Base-by-base conservation (phyloP, 2,797 vertebrate species). In the Falco naumanni region DNA sequence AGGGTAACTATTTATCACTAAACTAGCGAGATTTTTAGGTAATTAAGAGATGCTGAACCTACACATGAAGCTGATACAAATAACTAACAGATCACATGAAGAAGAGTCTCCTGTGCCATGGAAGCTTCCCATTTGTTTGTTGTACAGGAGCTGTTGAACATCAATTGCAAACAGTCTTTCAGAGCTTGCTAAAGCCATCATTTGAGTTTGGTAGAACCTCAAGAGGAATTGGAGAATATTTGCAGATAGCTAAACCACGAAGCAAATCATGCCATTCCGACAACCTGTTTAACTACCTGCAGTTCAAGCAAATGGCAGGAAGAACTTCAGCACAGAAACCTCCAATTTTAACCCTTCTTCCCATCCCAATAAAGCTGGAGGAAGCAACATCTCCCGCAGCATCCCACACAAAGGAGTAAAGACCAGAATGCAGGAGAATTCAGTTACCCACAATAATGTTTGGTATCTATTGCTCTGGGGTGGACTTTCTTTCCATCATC, bases 391-490 rank as follows among this genome's bases (percentile, higher is more conserved):
- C 29, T 84, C n/a, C 53, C 14, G 2, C 47, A 89, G 39, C 26
- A 54, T 51, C 26, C 31, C 48, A 64, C 33, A 79, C 3, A 34
- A 53, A 69, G 34, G 31, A 43, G 4, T 6, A 47, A 83, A 13
- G 2, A 39, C 7, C 19, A 45, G 39, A n/a, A 79, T 11, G 5
- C 6, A 65, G 37, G 20, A 81, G 34, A 84, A 65, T 14, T 33
- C 64, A 24, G 7, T 48, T 60, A 60, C 12, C 9, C 21, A 1
- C 1, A 0, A 22, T 12, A 28, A 41, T 8, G 1, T 39, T 33
- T 18, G 11, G 19, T 34, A 8, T 21, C 47, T 61, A 13, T 25
- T 0, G 0, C 39, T 83, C 37, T 26, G 16, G 19, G 16, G 6
- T n/a, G 5, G n/a, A 25, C 51, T 26, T 84, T 14, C 37, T 26